A percentile compares a stretch with the other conserved stretches of the same genome.
phyloP scores from a whole-genome alignment of 2,888 invertebrate genomes.

The Notodonta ziczac region DNA sequence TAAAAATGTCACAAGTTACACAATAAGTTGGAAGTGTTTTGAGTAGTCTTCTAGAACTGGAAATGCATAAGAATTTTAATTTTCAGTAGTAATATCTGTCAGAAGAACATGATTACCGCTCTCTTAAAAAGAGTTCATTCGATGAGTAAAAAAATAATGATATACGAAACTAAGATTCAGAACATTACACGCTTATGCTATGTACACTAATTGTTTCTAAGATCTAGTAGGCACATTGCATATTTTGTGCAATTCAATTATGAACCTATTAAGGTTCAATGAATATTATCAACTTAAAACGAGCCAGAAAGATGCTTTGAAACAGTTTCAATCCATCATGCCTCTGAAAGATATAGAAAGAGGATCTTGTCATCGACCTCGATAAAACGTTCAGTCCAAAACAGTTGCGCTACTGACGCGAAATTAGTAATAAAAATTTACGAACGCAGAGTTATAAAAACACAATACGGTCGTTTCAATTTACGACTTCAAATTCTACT shows the following conservation, averaged over 20 bases:
- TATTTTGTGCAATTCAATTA: too few species aligned
- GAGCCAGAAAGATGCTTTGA: not conserved
- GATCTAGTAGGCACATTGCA: too few species aligned
- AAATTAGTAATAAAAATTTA: slow-evolving; percentile 7
- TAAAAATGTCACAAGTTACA: slow-evolving; percentile 17
- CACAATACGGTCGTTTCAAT: not conserved
- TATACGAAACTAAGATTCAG: too few species aligned
- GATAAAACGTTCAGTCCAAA: slow-evolving; percentile 2
- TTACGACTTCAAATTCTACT: slow-evolving; percentile 1
- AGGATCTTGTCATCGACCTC: not conserved
- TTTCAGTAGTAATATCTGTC: not conserved
- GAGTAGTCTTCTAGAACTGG: slow-evolving; percentile 20
- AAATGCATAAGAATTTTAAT: slow-evolving; percentile 11
- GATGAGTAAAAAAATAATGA: too few species aligned
- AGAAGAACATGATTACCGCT: too few species aligned
- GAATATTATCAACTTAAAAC: not conserved
- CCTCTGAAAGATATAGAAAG: not conserved
- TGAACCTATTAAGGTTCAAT: too few species aligned
- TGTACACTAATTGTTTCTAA: too few species aligned
- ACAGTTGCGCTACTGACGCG: not conserved
- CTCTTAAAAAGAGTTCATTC: too few species aligned
- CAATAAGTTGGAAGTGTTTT: slow-evolving; percentile 15
- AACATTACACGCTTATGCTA: too few species aligned
- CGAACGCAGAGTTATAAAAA: slow-evolving; percentile 5
- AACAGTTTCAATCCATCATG: not conserved